Evolutionary conservation across 1,140 invertebrate genomes (phyloP), one percentile per base, ranked within the genome.

Genomic region (Zaprionus ornatus): DNA sequence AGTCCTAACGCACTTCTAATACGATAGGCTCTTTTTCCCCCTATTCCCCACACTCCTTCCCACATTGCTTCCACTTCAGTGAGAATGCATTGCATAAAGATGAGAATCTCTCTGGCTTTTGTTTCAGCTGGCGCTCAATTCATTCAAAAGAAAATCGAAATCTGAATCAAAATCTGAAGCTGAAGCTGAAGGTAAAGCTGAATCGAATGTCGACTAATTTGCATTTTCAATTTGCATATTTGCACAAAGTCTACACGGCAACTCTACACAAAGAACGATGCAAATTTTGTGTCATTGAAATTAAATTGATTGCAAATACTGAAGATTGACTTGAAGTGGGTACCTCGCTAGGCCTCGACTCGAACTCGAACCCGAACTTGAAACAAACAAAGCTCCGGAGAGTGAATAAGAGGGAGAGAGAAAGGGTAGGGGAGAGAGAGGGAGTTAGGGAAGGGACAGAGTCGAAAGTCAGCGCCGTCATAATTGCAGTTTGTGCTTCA

Each of bases 231-330:
- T 90, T 90, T 90, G 85, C 85, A 90, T 90, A 90, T 90, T 90
- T 90, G 76, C 85, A 90, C 82, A 85, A 69, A 90, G 83, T 63
- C 50, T 19, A 69, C 75, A 40, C 77, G 29, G 71, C 32, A 32
- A 66, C 69, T 62, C 70, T 73, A 73, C 56, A 54, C 54, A 54
- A 45, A 66, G 4, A 40, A 60, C 25, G 69, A 79, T 79, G 79
- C 79, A 90, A 85, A 82, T 82, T 71, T 65, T 90, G 80, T 82
- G 81, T 82, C 85, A 90, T 90, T 90, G 86, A 90, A 90, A 90
- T 90, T 90, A 90, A 90, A 90, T 90, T 90, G 85, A 90, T 90
- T 90, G 85, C 85, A 90, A 90, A 90, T 90, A 90, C 86, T 85
- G 73, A 85, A 90, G 86, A 90, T 88, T 88, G 82, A 90, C 81